Conservation (phyloP, 2,888 invertebrate genomes). For the Cheilosia impressa region DNA sequence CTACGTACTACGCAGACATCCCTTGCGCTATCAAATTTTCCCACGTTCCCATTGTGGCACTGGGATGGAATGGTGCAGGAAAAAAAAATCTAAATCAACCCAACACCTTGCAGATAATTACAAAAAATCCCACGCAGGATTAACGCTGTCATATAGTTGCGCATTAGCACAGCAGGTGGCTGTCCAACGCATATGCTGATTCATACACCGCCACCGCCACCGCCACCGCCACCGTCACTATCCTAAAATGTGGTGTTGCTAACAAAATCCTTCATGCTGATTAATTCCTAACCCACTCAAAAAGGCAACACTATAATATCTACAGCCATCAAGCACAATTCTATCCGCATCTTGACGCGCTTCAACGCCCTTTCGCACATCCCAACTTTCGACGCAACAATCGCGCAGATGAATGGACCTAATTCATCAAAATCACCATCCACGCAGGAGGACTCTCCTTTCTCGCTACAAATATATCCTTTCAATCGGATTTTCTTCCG, state of each 20-base stretch:
- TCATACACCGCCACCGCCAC: conserved; percentile 25
- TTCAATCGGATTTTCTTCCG: conserved; percentile 67
- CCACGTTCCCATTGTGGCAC: conserved; percentile 9
- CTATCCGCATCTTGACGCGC: conserved; percentile 59
- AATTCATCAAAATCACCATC: conserved; percentile 70
- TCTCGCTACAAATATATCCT: conserved; percentile 44
- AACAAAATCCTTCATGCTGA: conserved; percentile 67
- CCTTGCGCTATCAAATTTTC: neutral
- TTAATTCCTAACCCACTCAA: conserved; percentile 74
- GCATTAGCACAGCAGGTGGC: conserved; percentile 69
- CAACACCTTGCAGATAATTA: conserved; percentile 71
- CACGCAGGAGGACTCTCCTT: conserved; percentile 35
- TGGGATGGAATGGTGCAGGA: neutral
- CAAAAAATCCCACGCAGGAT: conserved; percentile 72
- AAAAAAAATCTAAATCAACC: conserved; percentile 13
- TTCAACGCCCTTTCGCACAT: conserved; percentile 74
- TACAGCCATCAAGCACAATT: neutral
- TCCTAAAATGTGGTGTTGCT: conserved; percentile 39
- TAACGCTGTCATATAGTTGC: conserved; percentile 49
- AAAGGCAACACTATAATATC: conserved; percentile 47
- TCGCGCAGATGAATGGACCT: conserved; percentile 71
- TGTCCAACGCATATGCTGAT: conserved; percentile 25
- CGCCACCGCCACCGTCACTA: neutral
- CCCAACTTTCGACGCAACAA: conserved; percentile 55
- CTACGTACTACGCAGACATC: too few species aligned